Base-by-base conservation (phyloP, 2,888 invertebrate species). In the Tetragnatha montana region DNA sequence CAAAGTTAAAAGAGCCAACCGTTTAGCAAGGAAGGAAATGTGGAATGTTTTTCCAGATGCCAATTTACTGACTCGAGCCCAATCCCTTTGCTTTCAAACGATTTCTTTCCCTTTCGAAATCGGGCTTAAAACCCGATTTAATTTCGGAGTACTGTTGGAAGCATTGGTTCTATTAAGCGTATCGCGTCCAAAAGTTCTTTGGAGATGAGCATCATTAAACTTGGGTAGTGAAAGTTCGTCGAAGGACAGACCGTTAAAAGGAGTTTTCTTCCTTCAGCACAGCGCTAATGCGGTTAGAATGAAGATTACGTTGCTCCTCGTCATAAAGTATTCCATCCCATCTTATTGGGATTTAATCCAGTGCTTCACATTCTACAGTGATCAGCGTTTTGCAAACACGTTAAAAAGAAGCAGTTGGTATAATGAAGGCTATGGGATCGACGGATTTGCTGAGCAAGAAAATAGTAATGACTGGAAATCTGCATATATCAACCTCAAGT, bases 331-430 rank as follows among this genome's bases (percentile, higher is more conserved):
- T 88, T 51, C 51, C 78, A 35, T 87, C 76, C 70, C 21, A 69
- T 76, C 76, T 87, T 78, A 88, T 83, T 79, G 88, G 79, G 79
- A 88, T 79, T 82, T 88, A 83, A 83, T 83, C 83, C 79, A 83
- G 82, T 82, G 82, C 78, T 78, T 88, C 83, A 70, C 68, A 88
- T 83, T 88, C 79, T 51, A 76, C 75, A 87, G 78, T 87, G 81
- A 80, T 88, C 83, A 88, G 79, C 82, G 78, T 88, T 88, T 83
- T 88, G 88, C 88, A 79, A 88, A 88, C 83, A 88, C 79, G 82
- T 79, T 88, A 82, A 88, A 83, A 88, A 88, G 83, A 83, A 82
- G 83, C 68, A 79, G 71, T 83, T 68, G 50, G 51, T 74, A 71
- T 83, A 88, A 83, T 82, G 88, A 88, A 82, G 78, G 71, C 83